phyloP scores from a whole-genome alignment of 1,140 invertebrate genomes.

The Lysiphlebus fabarum region DNA sequence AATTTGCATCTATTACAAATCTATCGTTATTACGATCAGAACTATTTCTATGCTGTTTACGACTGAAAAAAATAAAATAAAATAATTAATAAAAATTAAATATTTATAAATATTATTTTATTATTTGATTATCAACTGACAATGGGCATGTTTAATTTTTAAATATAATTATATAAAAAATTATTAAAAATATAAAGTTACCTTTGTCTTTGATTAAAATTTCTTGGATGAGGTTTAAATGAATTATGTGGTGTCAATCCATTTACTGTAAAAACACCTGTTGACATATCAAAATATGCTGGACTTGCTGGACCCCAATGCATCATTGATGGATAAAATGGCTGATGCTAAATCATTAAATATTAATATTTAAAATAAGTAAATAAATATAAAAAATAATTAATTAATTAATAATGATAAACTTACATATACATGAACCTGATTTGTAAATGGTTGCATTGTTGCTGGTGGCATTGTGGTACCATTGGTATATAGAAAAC shows the following conservation, averaged over 20 bases:
- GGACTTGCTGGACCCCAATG: constrained; percentile 60
- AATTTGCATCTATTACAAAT: no score
- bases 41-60: constrained; percentile 51
- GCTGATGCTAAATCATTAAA: constrained; percentile 53
- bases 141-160: background rate
- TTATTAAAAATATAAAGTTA: no score
- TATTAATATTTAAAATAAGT: background rate
- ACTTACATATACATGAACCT: constrained; percentile 69
- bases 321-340: constrained; percentile 60
- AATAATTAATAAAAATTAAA: constrained; percentile 10
- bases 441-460: constrained; percentile 60
- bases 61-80: constrained; percentile 20
- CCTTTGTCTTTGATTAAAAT: constrained; percentile 47
- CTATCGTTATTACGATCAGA: constrained; percentile 41
- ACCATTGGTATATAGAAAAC: constrained; percentile 65
- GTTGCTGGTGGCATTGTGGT: constrained; percentile 56
- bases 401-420: background rate
- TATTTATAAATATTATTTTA: background rate
- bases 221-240: constrained; percentile 57
- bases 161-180: no score
- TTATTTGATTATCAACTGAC: no score
- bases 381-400: background rate
- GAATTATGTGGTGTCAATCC: constrained; percentile 68
- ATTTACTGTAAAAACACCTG: constrained; percentile 71
- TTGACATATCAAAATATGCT: constrained; percentile 66